Evolutionary conservation across 2,113 vertebrate species (phyloP).

Genomic region (Trachemys scripta): DNA sequence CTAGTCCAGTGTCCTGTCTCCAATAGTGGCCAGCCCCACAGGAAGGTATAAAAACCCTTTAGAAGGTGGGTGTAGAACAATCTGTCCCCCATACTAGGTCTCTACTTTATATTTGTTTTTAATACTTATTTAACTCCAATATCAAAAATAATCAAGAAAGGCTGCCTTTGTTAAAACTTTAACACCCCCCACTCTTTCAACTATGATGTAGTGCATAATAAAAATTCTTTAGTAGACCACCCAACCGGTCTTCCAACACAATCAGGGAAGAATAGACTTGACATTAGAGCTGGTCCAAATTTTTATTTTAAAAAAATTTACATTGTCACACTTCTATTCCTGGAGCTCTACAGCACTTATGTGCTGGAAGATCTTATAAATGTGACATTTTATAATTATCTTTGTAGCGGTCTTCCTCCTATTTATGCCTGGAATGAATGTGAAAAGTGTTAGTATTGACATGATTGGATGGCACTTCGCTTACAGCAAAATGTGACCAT

Average conservation of each 20-base stretch:
- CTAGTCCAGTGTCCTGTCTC: not conserved
- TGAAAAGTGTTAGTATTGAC: not conserved
- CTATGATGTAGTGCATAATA: not conserved
- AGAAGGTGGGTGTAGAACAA: not conserved
- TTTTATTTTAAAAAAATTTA: not conserved
- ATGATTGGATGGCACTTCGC: not conserved
- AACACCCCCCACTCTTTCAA: constrained; percentile 29
- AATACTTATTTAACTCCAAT: no score
- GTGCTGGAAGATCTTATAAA: not conserved
- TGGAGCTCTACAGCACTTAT: not conserved
- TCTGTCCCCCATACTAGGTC: not conserved
- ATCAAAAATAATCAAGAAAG: not conserved
- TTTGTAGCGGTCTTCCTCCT: not conserved
- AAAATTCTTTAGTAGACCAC: constrained; percentile 10
- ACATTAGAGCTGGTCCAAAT: not conserved
- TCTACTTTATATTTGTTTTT: not conserved
- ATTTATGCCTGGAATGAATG: not conserved
- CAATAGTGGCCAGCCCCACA: not conserved
- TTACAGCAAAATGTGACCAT: not conserved
- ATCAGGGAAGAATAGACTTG: not conserved
- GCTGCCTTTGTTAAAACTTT: constrained; percentile 28
- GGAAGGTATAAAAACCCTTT: not conserved
- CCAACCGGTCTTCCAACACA: not conserved
- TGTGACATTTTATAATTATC: not conserved
- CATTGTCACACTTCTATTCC: not conserved